phyloP scores from a whole-genome alignment of 2,888 invertebrate genomes.

The Leptopilina drosophilae region DNA sequence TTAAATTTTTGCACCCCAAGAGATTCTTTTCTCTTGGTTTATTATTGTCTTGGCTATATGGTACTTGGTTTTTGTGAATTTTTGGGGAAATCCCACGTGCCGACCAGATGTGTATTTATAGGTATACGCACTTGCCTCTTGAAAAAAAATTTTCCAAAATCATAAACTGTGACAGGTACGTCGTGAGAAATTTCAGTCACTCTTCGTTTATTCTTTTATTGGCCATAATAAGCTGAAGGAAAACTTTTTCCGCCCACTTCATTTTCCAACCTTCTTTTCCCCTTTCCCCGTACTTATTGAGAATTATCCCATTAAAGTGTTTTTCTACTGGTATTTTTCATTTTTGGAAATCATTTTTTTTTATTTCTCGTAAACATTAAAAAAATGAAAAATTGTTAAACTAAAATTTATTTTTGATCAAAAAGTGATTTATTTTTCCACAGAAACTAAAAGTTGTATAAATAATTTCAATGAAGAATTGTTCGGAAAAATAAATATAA shows the following conservation, averaged over 20 bases:
- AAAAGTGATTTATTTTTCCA: too few relatives aligned
- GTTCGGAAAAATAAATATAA: too few relatives aligned
- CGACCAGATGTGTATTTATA: slow-evolving; percentile 22
- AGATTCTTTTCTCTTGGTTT: too few relatives aligned
- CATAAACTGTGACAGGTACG: slow-evolving; percentile 43
- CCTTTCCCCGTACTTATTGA: background rate
- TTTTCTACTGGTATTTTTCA: background rate
- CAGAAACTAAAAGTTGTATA: too few relatives aligned
- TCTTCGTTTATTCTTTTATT: slow-evolving; percentile 18
- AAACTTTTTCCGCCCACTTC: background rate
- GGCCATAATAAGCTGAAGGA: slow-evolving; percentile 1
- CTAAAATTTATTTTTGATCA: too few relatives aligned
- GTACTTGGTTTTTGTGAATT: background rate
- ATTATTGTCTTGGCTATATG: background rate
- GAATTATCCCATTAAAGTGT: slow-evolving; percentile 1
- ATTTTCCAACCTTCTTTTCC: too few relatives aligned
- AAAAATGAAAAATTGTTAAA: too few relatives aligned
- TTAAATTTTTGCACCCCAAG: background rate
- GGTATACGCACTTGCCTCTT: slow-evolving; percentile 53
- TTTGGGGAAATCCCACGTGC: slow-evolving; percentile 21
- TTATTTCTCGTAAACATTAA: too few relatives aligned
- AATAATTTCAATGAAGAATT: too few relatives aligned
- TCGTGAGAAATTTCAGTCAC: background rate
- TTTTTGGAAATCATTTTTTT: background rate
- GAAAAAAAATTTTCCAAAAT: slow-evolving; percentile 43